A percentile compares a stretch with the other conserved stretches of the same genome.
These are phyloP conservation scores for Anolis sagrei DNA, from an alignment of 2,113 vertebrate genomes.

Conservation along the genomic window DNA sequence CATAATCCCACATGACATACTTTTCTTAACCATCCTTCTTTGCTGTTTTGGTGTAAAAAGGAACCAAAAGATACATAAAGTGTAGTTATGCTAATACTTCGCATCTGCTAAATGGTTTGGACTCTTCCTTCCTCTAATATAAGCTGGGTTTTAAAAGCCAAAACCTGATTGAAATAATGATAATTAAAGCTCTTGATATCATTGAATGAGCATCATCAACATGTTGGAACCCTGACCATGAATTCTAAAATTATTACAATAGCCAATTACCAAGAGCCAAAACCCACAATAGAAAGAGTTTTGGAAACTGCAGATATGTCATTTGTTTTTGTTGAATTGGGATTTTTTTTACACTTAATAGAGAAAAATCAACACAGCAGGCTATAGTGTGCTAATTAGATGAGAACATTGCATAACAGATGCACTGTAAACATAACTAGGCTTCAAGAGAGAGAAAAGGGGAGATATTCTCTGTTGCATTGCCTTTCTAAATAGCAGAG, in stretches of 20 bases:
- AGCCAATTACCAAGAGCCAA: neutral
- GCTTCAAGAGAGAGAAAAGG: neutral
- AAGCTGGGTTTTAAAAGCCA: neutral
- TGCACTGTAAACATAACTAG: neutral
- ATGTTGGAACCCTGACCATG: neutral
- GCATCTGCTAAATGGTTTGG: neutral
- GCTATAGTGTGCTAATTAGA: slow-evolving; percentile 24
- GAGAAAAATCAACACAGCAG: slow-evolving; percentile 33
- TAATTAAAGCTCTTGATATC: neutral
- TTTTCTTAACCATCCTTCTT: neutral
- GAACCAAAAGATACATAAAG: neutral
- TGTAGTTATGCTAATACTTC: neutral
- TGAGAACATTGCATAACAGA: neutral
- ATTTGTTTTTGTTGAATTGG: neutral
- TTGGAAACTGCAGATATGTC: neutral
- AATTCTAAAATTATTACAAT: neutral
- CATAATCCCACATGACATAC: neutral
- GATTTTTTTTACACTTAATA: slow-evolving; percentile 16
- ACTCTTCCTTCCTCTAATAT: too few species aligned
- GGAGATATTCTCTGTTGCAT: slow-evolving; percentile 3
- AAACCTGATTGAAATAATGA: neutral
- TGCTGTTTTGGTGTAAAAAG: neutral
- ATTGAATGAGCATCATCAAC: neutral
- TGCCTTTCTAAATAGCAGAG: neutral
- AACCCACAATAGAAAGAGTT: neutral